Conservation (phyloP, 2,797 vertebrate genomes). For the Anomalospiza imberbis region DNA sequence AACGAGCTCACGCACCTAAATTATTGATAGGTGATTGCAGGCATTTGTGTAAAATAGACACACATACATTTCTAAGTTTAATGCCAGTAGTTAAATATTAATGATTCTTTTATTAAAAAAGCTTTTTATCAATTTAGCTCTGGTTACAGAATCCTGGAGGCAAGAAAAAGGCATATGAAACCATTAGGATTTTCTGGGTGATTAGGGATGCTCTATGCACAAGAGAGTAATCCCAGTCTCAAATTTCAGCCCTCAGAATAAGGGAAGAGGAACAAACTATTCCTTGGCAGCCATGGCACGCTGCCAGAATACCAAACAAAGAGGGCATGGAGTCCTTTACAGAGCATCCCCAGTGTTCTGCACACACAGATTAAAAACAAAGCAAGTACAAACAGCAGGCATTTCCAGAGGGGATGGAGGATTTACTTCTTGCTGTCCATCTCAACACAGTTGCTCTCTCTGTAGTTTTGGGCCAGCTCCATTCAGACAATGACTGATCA, state of each 20-base stretch:
- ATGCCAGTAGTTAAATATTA: not conserved
- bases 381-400: not conserved
- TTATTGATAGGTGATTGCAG: not conserved
- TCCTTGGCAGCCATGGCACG: not conserved
- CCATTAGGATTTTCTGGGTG: not conserved
- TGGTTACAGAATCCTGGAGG: not conserved
- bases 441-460: not conserved
- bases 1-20: not conserved
- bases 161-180: not conserved
- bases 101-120: not conserved
- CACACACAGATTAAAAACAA: not conserved
- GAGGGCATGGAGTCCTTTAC: not conserved
- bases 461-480: not conserved
- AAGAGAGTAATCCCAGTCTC: not conserved
- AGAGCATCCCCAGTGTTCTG: not conserved
- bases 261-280: not conserved
- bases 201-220: not conserved
- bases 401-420: not conserved
- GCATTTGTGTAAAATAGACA: not conserved
- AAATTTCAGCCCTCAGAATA: not conserved
- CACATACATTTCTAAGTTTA: not conserved
- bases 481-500: not conserved
- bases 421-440: not conserved
- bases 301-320: not conserved
- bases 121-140: conserved; percentile 2